Percentiles rank a stretch among this genome's conserved stretches.
Conservation (phyloP, 2,113 vertebrate genomes). For the Polypterus senegalus region DNA sequence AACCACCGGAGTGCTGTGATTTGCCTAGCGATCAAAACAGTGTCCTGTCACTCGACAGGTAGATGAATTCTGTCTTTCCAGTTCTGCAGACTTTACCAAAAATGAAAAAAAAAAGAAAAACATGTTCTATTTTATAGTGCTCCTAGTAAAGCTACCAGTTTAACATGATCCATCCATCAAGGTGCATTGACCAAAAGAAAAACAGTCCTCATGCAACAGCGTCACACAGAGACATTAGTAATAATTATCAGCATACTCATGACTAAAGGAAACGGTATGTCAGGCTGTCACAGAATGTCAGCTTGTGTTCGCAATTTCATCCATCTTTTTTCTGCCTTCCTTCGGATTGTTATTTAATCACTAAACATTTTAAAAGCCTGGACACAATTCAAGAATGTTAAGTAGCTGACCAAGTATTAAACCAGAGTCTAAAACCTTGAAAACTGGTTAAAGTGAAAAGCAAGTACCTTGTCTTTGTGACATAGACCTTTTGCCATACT, state of each 20-base stretch:
- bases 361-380: slow-evolving; percentile 25
- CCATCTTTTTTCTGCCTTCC: slow-evolving; percentile 16
- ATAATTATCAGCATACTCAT: slow-evolving; percentile 32
- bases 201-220: slow-evolving; percentile 14
- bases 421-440: slow-evolving; percentile 19
- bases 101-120: too few relatives aligned
- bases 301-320: slow-evolving; percentile 13
- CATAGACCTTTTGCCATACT: too few relatives aligned
- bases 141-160: slow-evolving; percentile 13
- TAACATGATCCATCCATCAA: slow-evolving; percentile 28
- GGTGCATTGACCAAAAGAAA: slow-evolving; percentile 22
- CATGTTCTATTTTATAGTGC: too few relatives aligned
- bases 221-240: slow-evolving; percentile 21
- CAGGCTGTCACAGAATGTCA: slow-evolving; percentile 29
- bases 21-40: too few relatives aligned
- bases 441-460: too few relatives aligned
- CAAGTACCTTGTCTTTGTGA: too few relatives aligned
- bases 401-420: slow-evolving; percentile 26
- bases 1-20: too few relatives aligned
- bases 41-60: too few relatives aligned
- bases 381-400: slow-evolving; percentile 34
- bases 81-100: too few relatives aligned
- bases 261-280: slow-evolving; percentile 27
- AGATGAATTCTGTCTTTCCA: too few relatives aligned
- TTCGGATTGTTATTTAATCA: slow-evolving; percentile 26